A percentile compares a stretch with the other conserved stretches of the same genome.
Conservation (phyloP, 2,797 vertebrate species). For the Siniperca obscura region DNA sequence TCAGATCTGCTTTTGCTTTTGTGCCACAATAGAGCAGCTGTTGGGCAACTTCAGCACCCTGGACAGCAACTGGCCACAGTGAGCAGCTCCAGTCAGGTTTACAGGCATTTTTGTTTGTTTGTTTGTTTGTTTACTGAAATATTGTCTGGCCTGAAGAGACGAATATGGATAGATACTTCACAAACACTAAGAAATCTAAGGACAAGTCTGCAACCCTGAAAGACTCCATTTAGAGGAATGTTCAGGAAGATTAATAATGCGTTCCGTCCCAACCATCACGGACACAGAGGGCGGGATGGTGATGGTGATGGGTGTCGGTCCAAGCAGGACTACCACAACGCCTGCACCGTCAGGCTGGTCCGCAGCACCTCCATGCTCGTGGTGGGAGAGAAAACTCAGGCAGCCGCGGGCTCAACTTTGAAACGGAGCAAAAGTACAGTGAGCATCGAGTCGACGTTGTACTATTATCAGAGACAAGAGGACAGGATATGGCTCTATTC, state of each 20-base stretch:
- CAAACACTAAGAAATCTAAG: not conserved
- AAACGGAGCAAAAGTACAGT: slow-evolving; percentile 92
- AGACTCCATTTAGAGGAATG: slow-evolving; percentile 82
- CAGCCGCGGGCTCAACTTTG: slow-evolving; percentile 81
- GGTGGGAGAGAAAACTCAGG: slow-evolving; percentile 85
- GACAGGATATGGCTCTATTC: slow-evolving; percentile 92
- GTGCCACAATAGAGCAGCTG: slow-evolving; percentile 19
- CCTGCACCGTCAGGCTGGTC: slow-evolving; percentile 89
- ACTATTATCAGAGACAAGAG: slow-evolving; percentile 89
- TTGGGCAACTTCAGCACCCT: slow-evolving; percentile 80
- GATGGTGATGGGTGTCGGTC: slow-evolving; percentile 35
- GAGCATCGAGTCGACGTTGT: slow-evolving; percentile 87
- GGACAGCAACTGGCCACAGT: slow-evolving; percentile 71
- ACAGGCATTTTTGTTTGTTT: not conserved
- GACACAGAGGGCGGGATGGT: slow-evolving; percentile 68
- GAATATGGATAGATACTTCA: slow-evolving; percentile 38
- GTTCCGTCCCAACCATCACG: slow-evolving; percentile 87
- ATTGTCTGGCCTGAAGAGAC: not conserved
- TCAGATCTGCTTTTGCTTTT: slow-evolving; percentile 25
- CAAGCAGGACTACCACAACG: slow-evolving; percentile 80
- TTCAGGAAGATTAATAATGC: slow-evolving; percentile 93
- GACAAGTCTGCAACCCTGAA: slow-evolving; percentile 19
- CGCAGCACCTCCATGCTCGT: slow-evolving; percentile 96
- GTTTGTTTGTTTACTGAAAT: not conserved
- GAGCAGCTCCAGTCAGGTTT: not conserved